Evolutionary conservation across 2,797 vertebrate genomes (phyloP).

Genomic region (Anabas testudineus): DNA sequence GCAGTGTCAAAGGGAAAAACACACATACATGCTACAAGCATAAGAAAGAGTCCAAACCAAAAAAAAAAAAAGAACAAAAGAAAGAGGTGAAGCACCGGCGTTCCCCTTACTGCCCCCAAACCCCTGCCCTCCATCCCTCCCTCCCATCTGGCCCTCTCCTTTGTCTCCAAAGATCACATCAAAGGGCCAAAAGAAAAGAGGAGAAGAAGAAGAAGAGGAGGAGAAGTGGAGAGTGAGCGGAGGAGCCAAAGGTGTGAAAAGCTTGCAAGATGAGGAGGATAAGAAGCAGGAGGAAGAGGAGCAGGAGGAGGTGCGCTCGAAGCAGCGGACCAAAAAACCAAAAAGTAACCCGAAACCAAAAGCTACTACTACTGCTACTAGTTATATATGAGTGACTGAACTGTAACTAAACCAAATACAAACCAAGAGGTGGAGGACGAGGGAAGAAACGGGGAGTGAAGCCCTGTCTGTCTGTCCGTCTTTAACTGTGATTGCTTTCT

Average conservation of each 20-base stretch:
- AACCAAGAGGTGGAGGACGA: constrained; percentile 64
- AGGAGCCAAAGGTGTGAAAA: constrained; percentile 67
- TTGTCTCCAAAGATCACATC: constrained; percentile 79
- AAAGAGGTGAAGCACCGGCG: constrained; percentile 65
- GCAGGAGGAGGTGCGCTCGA: constrained; percentile 61
- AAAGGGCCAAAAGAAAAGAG: constrained; percentile 71
- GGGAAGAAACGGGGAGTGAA: constrained; percentile 54
- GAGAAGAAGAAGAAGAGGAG: constrained; percentile 37
- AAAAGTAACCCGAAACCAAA: constrained; percentile 82
- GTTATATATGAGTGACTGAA: constrained; percentile 75
- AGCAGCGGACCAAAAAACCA: constrained; percentile 74
- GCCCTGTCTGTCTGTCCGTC: constrained; percentile 70
- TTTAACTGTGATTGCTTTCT: constrained; percentile 75
- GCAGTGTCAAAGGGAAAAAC: constrained; percentile 69
- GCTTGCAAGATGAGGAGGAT: constrained; percentile 60
- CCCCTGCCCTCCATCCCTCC: constrained; percentile 72
- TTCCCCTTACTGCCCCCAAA: constrained; percentile 66
- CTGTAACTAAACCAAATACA: constrained; percentile 82
- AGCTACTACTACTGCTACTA: constrained; percentile 76
- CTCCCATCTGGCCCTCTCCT: constrained; percentile 70
- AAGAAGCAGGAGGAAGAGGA: constrained; percentile 55
- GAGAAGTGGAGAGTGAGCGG: constrained; percentile 62
- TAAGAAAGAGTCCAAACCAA: constrained; percentile 74
- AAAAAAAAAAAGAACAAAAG: constrained; percentile 77
- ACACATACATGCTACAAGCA: constrained; percentile 49